phyloP scores from a whole-genome alignment of 2,888 invertebrate species.

The Lycophotia porphyrea region DNA sequence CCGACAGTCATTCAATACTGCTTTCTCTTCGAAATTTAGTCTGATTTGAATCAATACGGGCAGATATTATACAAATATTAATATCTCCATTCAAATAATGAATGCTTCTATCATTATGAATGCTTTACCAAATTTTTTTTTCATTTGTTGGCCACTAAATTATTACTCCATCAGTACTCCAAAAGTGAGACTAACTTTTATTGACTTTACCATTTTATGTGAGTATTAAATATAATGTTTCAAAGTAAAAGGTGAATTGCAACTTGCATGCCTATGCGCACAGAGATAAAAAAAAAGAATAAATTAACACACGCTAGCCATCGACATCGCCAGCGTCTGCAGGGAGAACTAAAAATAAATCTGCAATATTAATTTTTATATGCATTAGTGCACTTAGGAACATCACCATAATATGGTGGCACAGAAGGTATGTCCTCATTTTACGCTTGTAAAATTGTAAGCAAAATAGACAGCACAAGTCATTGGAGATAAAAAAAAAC shows the following conservation, averaged over 20 bases:
- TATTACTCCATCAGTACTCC: background rate
- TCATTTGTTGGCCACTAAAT: conserved; percentile 1
- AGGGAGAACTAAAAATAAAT: conserved; percentile 61
- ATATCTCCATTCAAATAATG: conserved; percentile 40
- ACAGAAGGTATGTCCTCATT: conserved; percentile 40
- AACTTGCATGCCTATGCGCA: conserved; percentile 40
- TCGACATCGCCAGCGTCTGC: conserved; percentile 46
- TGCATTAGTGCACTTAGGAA: conserved; percentile 51
- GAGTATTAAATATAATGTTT: background rate
- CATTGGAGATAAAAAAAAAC: conserved; percentile 8
- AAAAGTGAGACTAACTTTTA: background rate
- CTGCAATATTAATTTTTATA: conserved; percentile 64
- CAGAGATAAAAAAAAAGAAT: conserved; percentile 45
- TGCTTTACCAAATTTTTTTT: background rate
- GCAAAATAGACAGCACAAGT: background rate
- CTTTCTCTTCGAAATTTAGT: conserved; percentile 75
- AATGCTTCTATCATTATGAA: conserved; percentile 20
- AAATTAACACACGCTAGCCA: conserved; percentile 50
- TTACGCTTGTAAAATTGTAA: background rate
- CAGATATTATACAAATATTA: conserved; percentile 48
- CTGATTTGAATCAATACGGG: conserved; percentile 67
- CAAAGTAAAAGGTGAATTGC: conserved; percentile 33
- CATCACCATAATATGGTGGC: conserved; percentile 9
- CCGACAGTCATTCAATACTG: conserved; percentile 62
- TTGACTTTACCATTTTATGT: background rate